Evolutionary conservation across 2,113 vertebrate genomes (phyloP).

Genomic region (Haemorhous mexicanus): DNA sequence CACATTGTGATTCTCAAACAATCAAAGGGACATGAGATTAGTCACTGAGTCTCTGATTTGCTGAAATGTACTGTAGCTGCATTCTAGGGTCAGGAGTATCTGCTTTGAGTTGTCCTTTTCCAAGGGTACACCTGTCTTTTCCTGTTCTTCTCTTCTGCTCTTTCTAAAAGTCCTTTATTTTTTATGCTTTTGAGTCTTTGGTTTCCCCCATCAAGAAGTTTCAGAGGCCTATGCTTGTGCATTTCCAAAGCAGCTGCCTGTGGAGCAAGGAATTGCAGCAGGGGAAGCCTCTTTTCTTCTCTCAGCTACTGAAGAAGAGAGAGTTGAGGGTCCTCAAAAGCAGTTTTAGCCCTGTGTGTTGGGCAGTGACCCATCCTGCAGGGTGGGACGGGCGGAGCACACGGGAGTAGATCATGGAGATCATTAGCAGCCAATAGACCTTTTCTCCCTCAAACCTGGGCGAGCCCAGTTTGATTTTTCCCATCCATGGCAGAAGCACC

Average conservation of each 20-base stretch:
- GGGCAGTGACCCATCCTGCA: neutral
- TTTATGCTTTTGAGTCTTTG: neutral
- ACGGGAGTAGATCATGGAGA: neutral
- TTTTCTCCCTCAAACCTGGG: neutral
- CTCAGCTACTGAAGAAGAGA: neutral
- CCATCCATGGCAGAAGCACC: neutral
- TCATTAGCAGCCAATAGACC: neutral
- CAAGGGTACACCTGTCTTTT: neutral
- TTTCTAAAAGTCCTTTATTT: neutral
- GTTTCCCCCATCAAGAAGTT: neutral
- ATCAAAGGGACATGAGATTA: neutral
- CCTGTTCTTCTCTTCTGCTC: neutral
- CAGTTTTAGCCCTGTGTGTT: neutral
- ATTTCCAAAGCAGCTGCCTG: neutral
- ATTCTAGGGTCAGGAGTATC: neutral
- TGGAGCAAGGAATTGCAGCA: neutral
- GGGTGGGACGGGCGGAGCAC: neutral
- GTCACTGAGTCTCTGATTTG: neutral
- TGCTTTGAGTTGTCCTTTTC: neutral
- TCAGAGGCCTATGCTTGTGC: neutral
- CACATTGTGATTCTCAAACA: neutral
- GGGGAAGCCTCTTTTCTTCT: neutral
- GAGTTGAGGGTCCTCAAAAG: neutral
- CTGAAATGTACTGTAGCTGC: neutral
- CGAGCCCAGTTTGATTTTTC: neutral